Evolutionary conservation across 2,888 invertebrate species (phyloP).

Genomic region (Timandra comae): DNA sequence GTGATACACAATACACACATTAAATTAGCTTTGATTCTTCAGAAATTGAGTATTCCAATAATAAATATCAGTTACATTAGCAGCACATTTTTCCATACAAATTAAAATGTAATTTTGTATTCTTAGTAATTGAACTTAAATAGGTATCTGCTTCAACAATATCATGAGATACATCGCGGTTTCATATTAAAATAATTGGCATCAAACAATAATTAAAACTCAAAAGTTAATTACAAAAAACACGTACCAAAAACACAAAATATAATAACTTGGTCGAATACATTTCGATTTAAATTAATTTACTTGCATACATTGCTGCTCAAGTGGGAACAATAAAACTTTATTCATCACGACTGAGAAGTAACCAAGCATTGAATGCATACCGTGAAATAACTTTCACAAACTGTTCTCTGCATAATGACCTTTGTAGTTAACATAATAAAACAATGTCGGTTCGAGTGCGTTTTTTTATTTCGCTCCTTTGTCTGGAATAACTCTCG

Average conservation of each 20-base stretch:
- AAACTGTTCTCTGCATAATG: constrained; percentile 9
- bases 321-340: constrained; percentile 10
- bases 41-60: too few species aligned
- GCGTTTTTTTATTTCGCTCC: background rate
- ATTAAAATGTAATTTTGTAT: too few species aligned
- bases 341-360: constrained; percentile 12
- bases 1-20: too few species aligned
- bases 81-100: too few species aligned
- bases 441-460: constrained; percentile 1
- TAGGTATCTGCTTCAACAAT: too few species aligned
- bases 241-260: constrained; percentile 5
- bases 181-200: too few species aligned
- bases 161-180: too few species aligned
- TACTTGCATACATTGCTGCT: constrained; percentile 4
- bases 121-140: too few species aligned
- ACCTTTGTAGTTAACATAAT: constrained; percentile 4
- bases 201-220: too few species aligned
- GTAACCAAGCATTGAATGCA: constrained; percentile 21
- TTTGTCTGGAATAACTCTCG: too few species aligned
- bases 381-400: constrained; percentile 34
- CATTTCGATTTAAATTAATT: background rate
- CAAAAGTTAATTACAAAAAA: background rate
- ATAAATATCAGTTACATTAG: too few species aligned
- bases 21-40: too few species aligned
- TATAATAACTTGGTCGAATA: background rate